Percentiles rank a stretch among this genome's conserved stretches.
Conservation (phyloP, 2,888 invertebrate genomes). For the Campaea margaritaria region DNA sequence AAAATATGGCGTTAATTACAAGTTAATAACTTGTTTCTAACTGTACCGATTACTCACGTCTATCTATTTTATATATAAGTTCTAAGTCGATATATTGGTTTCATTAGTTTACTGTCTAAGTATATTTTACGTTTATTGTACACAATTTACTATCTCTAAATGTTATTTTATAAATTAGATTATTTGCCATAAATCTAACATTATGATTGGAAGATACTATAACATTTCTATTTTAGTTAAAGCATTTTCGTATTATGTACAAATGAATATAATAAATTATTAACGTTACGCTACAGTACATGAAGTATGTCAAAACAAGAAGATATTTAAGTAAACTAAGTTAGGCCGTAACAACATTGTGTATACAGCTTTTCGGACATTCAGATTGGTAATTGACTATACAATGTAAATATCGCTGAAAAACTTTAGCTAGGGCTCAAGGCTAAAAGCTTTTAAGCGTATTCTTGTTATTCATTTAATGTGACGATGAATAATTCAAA, state of each 20-base stretch:
- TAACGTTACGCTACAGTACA: neutral
- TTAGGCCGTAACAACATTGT: slow-evolving; percentile 54
- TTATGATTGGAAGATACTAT: neutral
- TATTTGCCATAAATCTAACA: too few relatives aligned
- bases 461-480: slow-evolving; percentile 46
- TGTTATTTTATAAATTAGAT: neutral
- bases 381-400: slow-evolving; percentile 35
- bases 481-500: slow-evolving; percentile 47
- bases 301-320: slow-evolving; percentile 2
- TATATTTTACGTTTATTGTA: neutral
- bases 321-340: slow-evolving; percentile 37
- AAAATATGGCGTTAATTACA: slow-evolving; percentile 23
- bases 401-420: slow-evolving; percentile 57
- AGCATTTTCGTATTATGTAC: slow-evolving; percentile 2
- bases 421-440: slow-evolving; percentile 82
- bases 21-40: slow-evolving; percentile 8
- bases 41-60: neutral
- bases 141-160: neutral
- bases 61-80: neutral
- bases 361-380: slow-evolving; percentile 14
- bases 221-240: slow-evolving; percentile 2
- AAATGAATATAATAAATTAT: neutral
- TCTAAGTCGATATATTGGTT: neutral
- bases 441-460: slow-evolving; percentile 80
- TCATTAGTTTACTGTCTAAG: neutral